Evolutionary conservation across 92 coral and sea anemone genomes (phyloP).

Genomic region (Pocillopora grandis): DNA sequence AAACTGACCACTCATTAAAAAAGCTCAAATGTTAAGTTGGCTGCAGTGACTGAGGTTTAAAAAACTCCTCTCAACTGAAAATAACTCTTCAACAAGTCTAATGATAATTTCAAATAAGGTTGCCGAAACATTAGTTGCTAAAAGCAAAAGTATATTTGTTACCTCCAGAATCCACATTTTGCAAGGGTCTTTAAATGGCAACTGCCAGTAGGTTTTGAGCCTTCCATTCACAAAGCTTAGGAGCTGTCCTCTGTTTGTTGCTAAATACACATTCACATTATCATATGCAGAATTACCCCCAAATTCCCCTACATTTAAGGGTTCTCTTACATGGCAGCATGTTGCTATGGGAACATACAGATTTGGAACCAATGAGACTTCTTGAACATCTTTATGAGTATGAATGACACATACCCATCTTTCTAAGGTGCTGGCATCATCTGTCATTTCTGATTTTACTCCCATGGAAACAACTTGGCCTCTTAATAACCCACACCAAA

Average conservation of each 20-base stretch:
- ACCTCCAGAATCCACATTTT: constrained; percentile 67
- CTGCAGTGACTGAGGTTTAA: too few relatives aligned
- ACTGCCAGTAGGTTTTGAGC: constrained; percentile 64
- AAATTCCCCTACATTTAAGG: background rate
- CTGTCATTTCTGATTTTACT: constrained; percentile 13
- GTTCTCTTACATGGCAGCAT: constrained; percentile 39
- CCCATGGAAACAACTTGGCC: constrained; percentile 42
- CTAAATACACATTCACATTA: constrained; percentile 20
- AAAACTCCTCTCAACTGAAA: too few relatives aligned
- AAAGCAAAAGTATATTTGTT: background rate
- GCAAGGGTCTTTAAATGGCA: constrained; percentile 79
- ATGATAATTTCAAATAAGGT: too few relatives aligned
- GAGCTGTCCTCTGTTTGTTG: constrained; percentile 67
- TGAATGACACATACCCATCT: constrained; percentile 47
- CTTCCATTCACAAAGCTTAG: constrained; percentile 68
- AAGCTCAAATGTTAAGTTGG: too few relatives aligned
- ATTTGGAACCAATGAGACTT: constrained; percentile 45
- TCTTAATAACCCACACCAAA: constrained; percentile 20
- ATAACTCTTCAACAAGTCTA: too few relatives aligned
- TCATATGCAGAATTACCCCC: background rate
- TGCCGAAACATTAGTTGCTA: too few relatives aligned
- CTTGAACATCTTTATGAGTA: constrained; percentile 18
- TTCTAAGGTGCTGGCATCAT: background rate
- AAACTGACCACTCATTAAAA: too few relatives aligned
- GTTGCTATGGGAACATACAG: constrained; percentile 46